Evolutionary conservation across 2,888 invertebrate genomes (phyloP).

Genomic region (Aspidiotus rigidus): DNA sequence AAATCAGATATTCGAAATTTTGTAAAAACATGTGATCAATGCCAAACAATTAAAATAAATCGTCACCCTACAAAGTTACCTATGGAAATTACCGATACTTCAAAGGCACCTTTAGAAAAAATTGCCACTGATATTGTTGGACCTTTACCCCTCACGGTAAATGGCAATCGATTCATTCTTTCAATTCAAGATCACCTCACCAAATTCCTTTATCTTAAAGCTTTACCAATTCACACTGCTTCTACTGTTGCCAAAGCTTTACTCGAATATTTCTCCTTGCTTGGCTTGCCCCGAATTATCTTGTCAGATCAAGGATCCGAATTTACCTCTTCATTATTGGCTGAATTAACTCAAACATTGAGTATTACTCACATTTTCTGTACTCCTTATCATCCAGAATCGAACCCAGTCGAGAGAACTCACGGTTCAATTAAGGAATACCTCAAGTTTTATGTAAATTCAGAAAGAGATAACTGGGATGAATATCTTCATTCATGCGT

Average conservation of each 20-base stretch:
- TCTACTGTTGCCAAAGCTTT: not conserved
- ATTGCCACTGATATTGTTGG: not conserved
- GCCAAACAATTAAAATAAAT: not conserved
- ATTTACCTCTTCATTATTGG: not conserved
- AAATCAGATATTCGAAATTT: not conserved
- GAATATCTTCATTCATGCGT: not conserved
- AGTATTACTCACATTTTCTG: not conserved
- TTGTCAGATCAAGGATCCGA: not conserved
- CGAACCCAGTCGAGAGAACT: not conserved
- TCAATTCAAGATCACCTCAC: not conserved
- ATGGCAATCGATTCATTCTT: constrained; percentile 5
- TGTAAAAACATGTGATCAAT: not conserved
- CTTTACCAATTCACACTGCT: not conserved
- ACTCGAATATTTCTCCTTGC: not conserved
- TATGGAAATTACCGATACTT: constrained; percentile 9
- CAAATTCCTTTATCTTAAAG: not conserved
- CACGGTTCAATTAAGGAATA: not conserved
- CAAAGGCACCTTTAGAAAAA: not conserved
- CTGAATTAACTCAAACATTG: not conserved
- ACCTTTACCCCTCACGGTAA: not conserved
- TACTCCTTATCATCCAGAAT: not conserved
- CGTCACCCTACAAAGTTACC: constrained; percentile 16
- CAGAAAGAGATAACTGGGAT: not conserved
- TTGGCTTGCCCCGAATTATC: not conserved
- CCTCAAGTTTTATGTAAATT: not conserved